These are phyloP conservation scores for Pseudopleuronectes americanus DNA, from an alignment of 2,797 vertebrate genomes.

Conservation along the genomic window DNA sequence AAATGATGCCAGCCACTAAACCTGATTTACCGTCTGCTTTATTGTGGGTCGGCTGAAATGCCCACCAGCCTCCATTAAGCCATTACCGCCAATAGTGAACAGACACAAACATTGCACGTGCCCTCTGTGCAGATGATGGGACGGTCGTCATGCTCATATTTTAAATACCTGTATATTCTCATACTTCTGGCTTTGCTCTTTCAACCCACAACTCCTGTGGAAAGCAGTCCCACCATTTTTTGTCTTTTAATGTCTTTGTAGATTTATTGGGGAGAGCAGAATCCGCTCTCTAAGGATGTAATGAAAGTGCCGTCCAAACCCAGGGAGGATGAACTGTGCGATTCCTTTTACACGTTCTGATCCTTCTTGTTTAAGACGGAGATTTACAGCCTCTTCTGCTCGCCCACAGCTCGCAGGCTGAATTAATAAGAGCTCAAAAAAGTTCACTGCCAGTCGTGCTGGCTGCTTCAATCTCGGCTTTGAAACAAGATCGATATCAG, in stretches of 20 bases:
- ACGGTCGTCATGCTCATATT: background rate
- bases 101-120: conserved; percentile 5
- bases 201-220: no score
- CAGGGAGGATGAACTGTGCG: background rate
- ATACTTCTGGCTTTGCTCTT: background rate
- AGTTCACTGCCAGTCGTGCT: background rate
- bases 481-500: conserved; percentile 9
- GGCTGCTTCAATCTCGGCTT: conserved; percentile 9
- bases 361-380: background rate
- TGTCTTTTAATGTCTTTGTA: conserved; percentile 10
- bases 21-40: conserved; percentile 52
- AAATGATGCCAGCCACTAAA: conserved; percentile 53
- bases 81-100: conserved; percentile 39
- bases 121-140: background rate
- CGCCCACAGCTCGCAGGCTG: background rate
- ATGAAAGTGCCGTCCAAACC: conserved; percentile 11
- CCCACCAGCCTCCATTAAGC: conserved; percentile 47
- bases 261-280: background rate
- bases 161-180: no score
- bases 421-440: conserved; percentile 6
- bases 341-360: background rate
- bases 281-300: background rate
- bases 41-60: conserved; percentile 51
- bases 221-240: background rate
- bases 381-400: background rate